phyloP scores from a whole-genome alignment of 2,888 invertebrate species.

The Sinohyriopsis cumingii region DNA sequence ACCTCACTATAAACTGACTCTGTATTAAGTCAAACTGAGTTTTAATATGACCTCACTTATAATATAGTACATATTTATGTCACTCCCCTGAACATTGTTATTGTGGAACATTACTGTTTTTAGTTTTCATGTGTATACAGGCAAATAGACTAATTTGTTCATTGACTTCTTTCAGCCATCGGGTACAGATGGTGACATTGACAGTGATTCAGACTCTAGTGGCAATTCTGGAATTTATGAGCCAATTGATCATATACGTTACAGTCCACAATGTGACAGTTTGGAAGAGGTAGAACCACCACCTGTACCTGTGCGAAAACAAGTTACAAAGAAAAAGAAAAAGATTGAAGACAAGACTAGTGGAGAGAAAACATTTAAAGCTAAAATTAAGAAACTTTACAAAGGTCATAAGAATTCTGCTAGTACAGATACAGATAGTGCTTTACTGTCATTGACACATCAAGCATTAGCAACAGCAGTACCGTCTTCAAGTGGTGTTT shows the following conservation, averaged over 20 bases:
- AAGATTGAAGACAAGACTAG: constrained; percentile 28
- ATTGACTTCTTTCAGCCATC: not conserved
- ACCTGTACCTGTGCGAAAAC: constrained; percentile 28
- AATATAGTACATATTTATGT: no score
- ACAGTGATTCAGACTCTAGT: constrained; percentile 46
- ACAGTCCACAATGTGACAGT: constrained; percentile 22
- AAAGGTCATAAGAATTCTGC: constrained; percentile 13
- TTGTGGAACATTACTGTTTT: no score
- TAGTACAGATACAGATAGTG: constrained; percentile 8
- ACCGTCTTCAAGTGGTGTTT: constrained; percentile 14
- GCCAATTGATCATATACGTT: constrained; percentile 24
- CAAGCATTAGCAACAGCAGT: constrained; percentile 3
- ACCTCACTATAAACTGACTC: no score
- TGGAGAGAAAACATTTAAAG: constrained; percentile 24
- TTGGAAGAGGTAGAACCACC: constrained; percentile 25
- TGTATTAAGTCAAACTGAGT: no score
- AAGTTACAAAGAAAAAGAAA: constrained; percentile 36
- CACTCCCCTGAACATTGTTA: no score
- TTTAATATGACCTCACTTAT: no score
- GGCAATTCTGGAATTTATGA: constrained; percentile 46
- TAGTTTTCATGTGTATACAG: no score
- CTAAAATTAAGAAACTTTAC: constrained; percentile 25
- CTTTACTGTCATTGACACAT: constrained; percentile 5
- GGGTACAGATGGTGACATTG: constrained; percentile 45
- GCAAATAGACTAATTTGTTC: no score